phyloP scores from a whole-genome alignment of 2,113 vertebrate genomes.

The Fregata magnificens region DNA sequence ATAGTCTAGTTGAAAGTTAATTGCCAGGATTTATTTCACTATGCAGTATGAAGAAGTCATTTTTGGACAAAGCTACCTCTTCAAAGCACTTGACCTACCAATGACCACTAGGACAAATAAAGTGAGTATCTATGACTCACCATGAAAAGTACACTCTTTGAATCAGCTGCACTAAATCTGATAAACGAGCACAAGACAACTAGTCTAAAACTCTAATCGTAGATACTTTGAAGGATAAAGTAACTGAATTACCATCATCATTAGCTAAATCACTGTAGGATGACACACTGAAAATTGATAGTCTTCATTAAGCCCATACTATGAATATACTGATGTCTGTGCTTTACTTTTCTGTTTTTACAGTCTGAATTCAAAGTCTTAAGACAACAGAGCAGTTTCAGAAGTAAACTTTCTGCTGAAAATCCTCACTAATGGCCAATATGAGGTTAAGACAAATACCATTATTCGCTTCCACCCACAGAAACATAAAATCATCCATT shows the following conservation, averaged over 20 bases:
- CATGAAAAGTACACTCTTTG: not conserved
- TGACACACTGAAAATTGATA: not conserved
- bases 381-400: not conserved
- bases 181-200: not conserved
- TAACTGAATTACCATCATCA: not conserved
- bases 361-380: not conserved
- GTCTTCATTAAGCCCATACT: not conserved
- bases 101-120: not conserved
- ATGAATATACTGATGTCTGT: not conserved
- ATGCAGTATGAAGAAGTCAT: not conserved
- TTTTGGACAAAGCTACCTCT: not conserved
- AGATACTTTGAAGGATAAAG: not conserved
- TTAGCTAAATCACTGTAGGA: not conserved
- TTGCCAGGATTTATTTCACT: not conserved
- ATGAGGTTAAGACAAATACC: not conserved
- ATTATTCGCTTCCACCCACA: not conserved
- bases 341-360: not conserved
- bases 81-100: not conserved
- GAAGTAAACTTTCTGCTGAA: not conserved
- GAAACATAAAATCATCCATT: not conserved
- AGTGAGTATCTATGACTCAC: not conserved
- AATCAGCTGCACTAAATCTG: not conserved
- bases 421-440: not conserved
- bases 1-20: not conserved
- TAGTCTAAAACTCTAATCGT: not conserved